These are phyloP conservation scores for Andrena bucephala DNA, from an alignment of 2,888 invertebrate species.

Conservation along the genomic window DNA sequence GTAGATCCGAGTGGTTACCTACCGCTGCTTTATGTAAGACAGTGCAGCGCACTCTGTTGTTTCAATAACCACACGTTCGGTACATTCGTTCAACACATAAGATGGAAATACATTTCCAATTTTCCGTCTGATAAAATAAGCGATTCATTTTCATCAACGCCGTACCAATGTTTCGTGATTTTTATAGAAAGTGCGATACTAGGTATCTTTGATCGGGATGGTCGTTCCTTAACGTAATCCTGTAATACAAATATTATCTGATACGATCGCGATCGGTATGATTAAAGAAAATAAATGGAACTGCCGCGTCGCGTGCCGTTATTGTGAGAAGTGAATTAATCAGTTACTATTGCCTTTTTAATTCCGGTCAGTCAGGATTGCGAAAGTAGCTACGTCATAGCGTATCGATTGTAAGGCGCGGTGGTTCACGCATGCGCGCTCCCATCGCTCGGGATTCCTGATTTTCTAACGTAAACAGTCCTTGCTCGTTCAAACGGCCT, in stretches of 20 bases:
- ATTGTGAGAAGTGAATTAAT: constrained; percentile 43
- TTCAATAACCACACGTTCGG: not conserved
- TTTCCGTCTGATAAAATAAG: too few relatives aligned
- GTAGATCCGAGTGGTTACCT: constrained; percentile 26
- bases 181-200: not conserved
- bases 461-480: constrained; percentile 78
- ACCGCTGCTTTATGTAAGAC: constrained; percentile 20
- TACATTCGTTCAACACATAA: not conserved
- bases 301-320: not conserved
- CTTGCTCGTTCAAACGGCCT: constrained; percentile 64
- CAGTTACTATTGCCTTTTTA: constrained; percentile 75
- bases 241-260: not conserved
- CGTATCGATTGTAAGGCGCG: constrained; percentile 80
- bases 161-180: not conserved
- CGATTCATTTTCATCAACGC: too few relatives aligned
- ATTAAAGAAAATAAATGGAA: not conserved
- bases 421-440: constrained; percentile 80
- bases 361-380: constrained; percentile 74
- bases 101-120: too few relatives aligned
- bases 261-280: not conserved
- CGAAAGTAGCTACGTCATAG: constrained; percentile 77
- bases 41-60: constrained; percentile 1
- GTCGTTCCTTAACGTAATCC: too few relatives aligned
- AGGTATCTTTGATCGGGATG: not conserved
- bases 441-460: constrained; percentile 47